Conservation (phyloP, 2,888 invertebrate species). For the Thyatira batis region DNA sequence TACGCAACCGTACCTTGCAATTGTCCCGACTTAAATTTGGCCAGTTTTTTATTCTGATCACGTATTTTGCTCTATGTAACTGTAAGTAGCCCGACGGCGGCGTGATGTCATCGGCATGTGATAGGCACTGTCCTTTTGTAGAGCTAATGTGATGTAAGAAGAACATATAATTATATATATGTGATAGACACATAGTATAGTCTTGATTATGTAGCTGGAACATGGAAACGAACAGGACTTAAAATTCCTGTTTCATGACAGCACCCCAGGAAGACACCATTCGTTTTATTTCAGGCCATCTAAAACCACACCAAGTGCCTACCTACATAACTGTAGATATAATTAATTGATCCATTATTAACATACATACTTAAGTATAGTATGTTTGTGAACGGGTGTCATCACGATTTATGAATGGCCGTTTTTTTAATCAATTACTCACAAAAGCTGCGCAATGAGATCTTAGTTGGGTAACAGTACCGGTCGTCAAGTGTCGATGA, state of each 20-base stretch:
- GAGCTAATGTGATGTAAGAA: slow-evolving; percentile 49
- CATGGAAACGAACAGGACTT: no score
- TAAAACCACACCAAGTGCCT: no score
- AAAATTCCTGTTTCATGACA: no score
- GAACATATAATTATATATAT: slow-evolving; percentile 2
- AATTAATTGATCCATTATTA: slow-evolving; percentile 8
- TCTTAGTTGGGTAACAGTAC: slow-evolving; percentile 50
- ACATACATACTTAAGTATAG: not conserved
- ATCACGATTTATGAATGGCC: slow-evolving; percentile 34
- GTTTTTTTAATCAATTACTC: slow-evolving; percentile 37
- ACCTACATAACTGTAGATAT: slow-evolving; percentile 1
- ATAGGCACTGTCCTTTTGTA: slow-evolving; percentile 60
- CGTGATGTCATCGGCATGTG: slow-evolving; percentile 77
- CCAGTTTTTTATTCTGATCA: slow-evolving; percentile 57
- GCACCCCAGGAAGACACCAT: no score
- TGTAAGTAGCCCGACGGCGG: slow-evolving; percentile 64
- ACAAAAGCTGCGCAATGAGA: slow-evolving; percentile 37
- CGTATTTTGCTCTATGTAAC: slow-evolving; percentile 66
- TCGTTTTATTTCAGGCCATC: no score
- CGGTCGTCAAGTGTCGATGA: slow-evolving; percentile 38
- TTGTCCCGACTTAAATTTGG: no score
- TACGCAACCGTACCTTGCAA: no score
- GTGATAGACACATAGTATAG: no score
- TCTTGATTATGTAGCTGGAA: no score
- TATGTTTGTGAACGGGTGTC: not conserved